Conservation (phyloP, 2,888 invertebrate species). For the Leptinotarsa tumamoca region DNA sequence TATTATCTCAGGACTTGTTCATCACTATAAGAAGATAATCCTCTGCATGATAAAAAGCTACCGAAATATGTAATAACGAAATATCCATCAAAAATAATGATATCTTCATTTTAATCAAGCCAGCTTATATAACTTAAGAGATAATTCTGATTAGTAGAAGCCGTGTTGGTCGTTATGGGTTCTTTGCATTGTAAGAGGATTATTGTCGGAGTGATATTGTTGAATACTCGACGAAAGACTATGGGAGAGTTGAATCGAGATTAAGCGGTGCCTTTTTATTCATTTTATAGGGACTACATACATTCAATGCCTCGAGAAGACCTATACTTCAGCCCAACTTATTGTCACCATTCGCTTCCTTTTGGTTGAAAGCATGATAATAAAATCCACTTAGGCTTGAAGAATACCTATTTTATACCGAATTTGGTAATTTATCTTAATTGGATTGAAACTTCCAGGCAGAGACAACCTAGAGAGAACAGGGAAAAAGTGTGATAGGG, state of each 20-base stretch:
- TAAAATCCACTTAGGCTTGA: background rate
- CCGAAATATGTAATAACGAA: slow-evolving; percentile 1
- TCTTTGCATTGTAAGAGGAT: slow-evolving; percentile 13
- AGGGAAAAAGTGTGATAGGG: no score
- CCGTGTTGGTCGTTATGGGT: slow-evolving; percentile 7
- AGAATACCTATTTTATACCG: no score
- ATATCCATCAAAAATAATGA: slow-evolving; percentile 12
- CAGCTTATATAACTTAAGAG: slow-evolving; percentile 10
- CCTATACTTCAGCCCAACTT: background rate
- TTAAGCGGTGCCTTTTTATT: background rate
- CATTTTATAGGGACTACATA: background rate
- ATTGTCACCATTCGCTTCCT: background rate
- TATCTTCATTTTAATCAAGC: background rate
- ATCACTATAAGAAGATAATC: slow-evolving; percentile 18
- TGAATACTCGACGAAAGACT: slow-evolving; percentile 1
- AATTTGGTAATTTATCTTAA: no score
- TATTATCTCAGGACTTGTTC: background rate
- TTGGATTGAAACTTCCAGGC: no score
- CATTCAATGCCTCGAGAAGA: background rate
- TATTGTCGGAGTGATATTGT: slow-evolving; percentile 5
- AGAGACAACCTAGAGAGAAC: no score
- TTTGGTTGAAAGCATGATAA: background rate
- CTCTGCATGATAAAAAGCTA: slow-evolving; percentile 6
- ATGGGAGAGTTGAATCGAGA: background rate
- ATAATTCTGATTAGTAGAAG: slow-evolving; percentile 18